Base-by-base conservation (phyloP, 2,888 invertebrate species). In the Octodonta nipae region DNA sequence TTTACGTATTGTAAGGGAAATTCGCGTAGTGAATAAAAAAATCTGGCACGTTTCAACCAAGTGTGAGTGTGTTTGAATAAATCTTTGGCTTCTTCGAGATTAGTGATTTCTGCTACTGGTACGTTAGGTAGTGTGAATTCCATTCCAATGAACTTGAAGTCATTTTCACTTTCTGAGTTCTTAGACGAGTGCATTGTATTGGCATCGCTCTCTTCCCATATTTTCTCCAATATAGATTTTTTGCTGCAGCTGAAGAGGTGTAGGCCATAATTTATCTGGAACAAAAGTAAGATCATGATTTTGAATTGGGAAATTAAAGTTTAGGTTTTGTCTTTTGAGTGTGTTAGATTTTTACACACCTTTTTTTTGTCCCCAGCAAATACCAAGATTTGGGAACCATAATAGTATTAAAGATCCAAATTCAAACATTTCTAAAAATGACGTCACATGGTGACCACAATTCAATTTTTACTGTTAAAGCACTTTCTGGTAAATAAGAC, bases 1-100 rank as follows among this genome's bases (percentile, higher is more conserved):
- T 72, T 69, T 33, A 73, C 68, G 43, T 70, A 72, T 43, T 73
- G 70, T 17, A 70, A 61, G 0, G 73, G 67, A 46, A 67, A 66
- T 42, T 72, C 68, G 36, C 70, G 65, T 26, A 74, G 61, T 33
- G 69, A 71, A 40, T 72, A 73, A 49, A 66, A 72, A 32, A 66
- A 60, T 39, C 70, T 66, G 1, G 69, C 68, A 20, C 70, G 60
- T 63, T 70, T 70, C 31, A 75, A 46, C 73, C 73, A 73, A 37
- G 67, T 68, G 45, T 72, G 68, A 0, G 69, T 67, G 42, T 69
- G 68, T 2, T 65, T 53, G 47, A 73, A 73, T 1, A 73, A 51
- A 28, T 60, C 60, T 32, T 70, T 62, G 4, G 73, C 73, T 26
- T 68, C 65, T 13, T 65, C 63, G 1, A 62, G 57, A 24, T 49